These are phyloP conservation scores for Cerceris rybyensis DNA, from an alignment of 2,888 invertebrate genomes.

Conservation along the genomic window DNA sequence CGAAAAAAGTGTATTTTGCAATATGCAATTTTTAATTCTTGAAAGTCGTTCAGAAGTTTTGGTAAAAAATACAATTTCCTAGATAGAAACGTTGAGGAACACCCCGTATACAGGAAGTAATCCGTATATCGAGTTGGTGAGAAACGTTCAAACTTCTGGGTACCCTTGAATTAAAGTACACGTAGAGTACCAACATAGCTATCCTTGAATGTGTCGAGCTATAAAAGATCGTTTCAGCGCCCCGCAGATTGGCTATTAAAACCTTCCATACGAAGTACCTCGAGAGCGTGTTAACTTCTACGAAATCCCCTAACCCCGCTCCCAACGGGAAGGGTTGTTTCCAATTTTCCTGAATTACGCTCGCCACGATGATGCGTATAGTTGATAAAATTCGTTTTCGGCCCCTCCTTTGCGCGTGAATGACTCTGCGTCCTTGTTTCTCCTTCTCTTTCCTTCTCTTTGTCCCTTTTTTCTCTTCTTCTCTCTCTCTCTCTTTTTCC, in stretches of 20 bases:
- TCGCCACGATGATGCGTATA: constrained; percentile 51
- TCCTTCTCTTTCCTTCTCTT: neutral
- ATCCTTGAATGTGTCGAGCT: constrained; percentile 52
- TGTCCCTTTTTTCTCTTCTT: neutral
- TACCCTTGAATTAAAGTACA: constrained; percentile 61
- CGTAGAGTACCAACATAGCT: constrained; percentile 26
- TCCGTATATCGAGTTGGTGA: constrained; percentile 8
- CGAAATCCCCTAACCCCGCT: constrained; percentile 63
- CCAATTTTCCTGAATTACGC: constrained; percentile 72
- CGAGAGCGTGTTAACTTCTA: constrained; percentile 61
- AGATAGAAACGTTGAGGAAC: neutral
- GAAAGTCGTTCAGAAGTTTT: no score
- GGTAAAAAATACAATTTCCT: neutral
- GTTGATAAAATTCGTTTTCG: constrained; percentile 62
- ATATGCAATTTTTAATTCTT: no score
- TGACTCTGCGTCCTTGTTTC: constrained; percentile 33
- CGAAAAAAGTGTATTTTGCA: no score
- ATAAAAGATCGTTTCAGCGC: constrained; percentile 67
- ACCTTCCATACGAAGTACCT: constrained; percentile 69
- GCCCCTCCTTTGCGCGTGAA: constrained; percentile 42
- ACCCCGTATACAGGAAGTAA: constrained; percentile 21
- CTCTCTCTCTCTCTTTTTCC: no score
- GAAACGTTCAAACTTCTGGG: constrained; percentile 47
- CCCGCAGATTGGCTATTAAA: constrained; percentile 72
- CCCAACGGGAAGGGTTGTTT: constrained; percentile 70